Evolutionary conservation across 2,888 invertebrate genomes (phyloP).

Genomic region (Pheosia gnoma): DNA sequence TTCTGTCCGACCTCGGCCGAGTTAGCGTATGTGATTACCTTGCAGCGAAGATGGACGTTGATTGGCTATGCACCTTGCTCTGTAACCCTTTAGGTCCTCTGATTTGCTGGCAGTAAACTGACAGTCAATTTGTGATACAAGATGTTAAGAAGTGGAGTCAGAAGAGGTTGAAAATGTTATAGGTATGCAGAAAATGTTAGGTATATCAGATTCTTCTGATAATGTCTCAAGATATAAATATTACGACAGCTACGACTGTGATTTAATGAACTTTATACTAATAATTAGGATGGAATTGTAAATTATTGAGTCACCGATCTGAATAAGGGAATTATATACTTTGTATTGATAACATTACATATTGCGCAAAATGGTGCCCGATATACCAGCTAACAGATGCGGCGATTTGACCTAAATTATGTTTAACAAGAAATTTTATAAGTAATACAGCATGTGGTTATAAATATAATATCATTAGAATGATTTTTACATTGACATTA

Average conservation of each 20-base stretch:
- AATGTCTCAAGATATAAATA: too few species aligned
- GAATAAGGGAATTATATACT: not conserved
- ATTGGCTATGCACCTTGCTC: slow-evolving; percentile 1
- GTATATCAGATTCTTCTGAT: too few species aligned
- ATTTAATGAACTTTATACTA: too few species aligned
- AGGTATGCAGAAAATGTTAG: too few species aligned
- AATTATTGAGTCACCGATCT: not conserved
- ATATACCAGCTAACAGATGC: not conserved
- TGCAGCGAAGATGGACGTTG: slow-evolving; percentile 4
- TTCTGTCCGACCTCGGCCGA: slow-evolving; percentile 4
- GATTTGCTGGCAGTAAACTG: too few species aligned
- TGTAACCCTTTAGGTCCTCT: not conserved
- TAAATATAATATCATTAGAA: not conserved
- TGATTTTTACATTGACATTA: too few species aligned
- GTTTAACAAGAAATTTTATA: not conserved
- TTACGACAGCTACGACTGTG: too few species aligned
- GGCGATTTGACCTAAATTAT: slow-evolving; percentile 1
- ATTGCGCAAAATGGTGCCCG: slow-evolving; percentile 1
- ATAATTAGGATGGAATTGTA: too few species aligned
- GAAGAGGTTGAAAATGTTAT: too few species aligned
- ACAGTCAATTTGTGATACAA: too few species aligned
- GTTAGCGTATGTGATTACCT: not conserved
- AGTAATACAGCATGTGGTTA: not conserved
- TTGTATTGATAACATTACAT: not conserved
- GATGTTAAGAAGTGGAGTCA: too few species aligned